These are phyloP conservation scores for Cyrtonyx montezumae DNA, from an alignment of 2,113 vertebrate species.

Conservation along the genomic window DNA sequence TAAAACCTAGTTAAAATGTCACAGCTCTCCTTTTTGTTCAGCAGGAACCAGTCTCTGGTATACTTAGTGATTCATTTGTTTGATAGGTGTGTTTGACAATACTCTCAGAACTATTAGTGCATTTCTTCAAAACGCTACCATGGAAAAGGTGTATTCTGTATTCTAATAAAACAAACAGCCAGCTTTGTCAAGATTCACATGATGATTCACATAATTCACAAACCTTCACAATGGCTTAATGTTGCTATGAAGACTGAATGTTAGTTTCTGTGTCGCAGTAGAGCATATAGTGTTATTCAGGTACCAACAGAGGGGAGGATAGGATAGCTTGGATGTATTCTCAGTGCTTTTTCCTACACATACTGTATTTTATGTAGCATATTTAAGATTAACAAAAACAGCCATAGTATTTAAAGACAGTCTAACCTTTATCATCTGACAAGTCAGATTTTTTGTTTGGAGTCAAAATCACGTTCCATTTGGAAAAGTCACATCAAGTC, in stretches of 20 bases:
- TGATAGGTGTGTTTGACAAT: constrained; percentile 16
- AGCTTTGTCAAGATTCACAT: background rate
- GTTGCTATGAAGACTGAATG: background rate
- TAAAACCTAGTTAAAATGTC: constrained; percentile 49
- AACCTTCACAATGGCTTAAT: background rate
- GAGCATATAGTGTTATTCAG: background rate
- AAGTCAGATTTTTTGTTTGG: constrained; percentile 26
- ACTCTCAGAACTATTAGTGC: background rate
- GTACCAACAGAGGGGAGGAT: background rate
- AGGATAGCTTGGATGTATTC: background rate
- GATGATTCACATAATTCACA: background rate
- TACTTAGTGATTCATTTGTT: constrained; percentile 38
- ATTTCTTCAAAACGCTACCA: background rate
- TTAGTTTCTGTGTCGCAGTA: background rate
- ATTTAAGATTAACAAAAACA: background rate
- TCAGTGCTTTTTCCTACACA: background rate
- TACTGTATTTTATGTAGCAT: background rate
- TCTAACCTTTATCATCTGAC: constrained; percentile 51
- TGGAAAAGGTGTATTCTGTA: background rate
- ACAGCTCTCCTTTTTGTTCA: constrained; percentile 22
- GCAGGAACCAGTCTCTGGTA: background rate
- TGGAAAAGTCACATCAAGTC: constrained; percentile 38
- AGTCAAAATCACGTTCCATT: constrained; percentile 56
- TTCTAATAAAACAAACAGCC: background rate
- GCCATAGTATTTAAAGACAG: background rate